A percentile compares a stretch with the other conserved stretches of the same genome.
Conservation (phyloP, 2,113 vertebrate species). For the human (Homo sapiens) region GRCh38 chr3:103273001-103273500, state of each 20-base stretch:
- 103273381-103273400: not conserved
- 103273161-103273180: not conserved
- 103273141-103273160: not conserved
- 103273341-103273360: constrained; percentile 18
- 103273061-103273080: too few relatives aligned
- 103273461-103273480: not conserved
- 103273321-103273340: not conserved
- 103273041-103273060: too few relatives aligned
- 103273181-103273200: not conserved
- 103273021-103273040: too few relatives aligned
- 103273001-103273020: too few relatives aligned
- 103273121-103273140: not conserved
- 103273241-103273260: not conserved
- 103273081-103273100: too few relatives aligned
- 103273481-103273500: not conserved
- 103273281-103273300: not conserved
- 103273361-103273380: not conserved
- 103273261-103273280: not conserved
- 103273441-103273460: not conserved
- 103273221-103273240: not conserved
- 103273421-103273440: not conserved
- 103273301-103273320: not conserved
- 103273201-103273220: not conserved
- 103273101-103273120: too few relatives aligned
- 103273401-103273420: not conserved